Percentiles rank a stretch among this genome's conserved stretches.
phyloP scores from a whole-genome alignment of 2,113 vertebrate species.

The Rutilus rutilus region DNA sequence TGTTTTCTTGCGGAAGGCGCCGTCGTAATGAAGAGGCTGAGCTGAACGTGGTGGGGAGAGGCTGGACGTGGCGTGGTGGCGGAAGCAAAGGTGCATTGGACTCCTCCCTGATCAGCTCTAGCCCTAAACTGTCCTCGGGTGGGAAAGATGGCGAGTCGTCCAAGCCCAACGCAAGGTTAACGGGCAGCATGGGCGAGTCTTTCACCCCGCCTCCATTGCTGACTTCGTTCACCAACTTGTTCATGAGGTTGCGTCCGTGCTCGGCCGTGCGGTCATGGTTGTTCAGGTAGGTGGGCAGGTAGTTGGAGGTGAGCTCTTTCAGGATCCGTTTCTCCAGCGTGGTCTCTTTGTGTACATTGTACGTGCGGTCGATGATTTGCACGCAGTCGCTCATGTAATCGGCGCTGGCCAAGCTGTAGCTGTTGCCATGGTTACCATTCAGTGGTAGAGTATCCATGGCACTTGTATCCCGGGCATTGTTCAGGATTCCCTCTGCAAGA shows the following conservation, averaged over 20 bases:
- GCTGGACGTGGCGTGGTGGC: conserved; percentile 73
- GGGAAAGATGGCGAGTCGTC: conserved; percentile 71
- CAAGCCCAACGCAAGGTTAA: conserved; percentile 51
- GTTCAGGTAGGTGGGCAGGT: conserved; percentile 97
- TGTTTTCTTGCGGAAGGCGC: conserved; percentile 94
- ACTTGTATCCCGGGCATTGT: conserved; percentile 99
- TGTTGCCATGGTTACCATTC: conserved; percentile 99
- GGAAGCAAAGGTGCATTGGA: conserved; percentile 89
- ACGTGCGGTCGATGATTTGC: conserved; percentile 96
- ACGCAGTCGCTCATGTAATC: conserved; percentile 99
- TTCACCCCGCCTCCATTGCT: conserved; percentile 70
- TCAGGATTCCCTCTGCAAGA: conserved; percentile 99
- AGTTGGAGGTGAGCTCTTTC: conserved; percentile 98
- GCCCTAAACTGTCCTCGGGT: conserved; percentile 79
- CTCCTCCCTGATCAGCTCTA: conserved; percentile 94
- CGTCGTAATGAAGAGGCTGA: conserved; percentile 80
- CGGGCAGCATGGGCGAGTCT: conserved; percentile 40
- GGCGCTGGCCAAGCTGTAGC: conserved; percentile 93
- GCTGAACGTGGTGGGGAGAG: conserved; percentile 76
- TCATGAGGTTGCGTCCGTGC: conserved; percentile 94
- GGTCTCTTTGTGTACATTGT: conserved; percentile 89
- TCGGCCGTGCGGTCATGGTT: conserved; percentile 90
- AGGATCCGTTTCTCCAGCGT: conserved; percentile 98
- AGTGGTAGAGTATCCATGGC: conserved; percentile 99
- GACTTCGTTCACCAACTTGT: conserved; percentile 92